Conservation (phyloP, 2,113 vertebrate species). For the Mungos mungo region DNA sequence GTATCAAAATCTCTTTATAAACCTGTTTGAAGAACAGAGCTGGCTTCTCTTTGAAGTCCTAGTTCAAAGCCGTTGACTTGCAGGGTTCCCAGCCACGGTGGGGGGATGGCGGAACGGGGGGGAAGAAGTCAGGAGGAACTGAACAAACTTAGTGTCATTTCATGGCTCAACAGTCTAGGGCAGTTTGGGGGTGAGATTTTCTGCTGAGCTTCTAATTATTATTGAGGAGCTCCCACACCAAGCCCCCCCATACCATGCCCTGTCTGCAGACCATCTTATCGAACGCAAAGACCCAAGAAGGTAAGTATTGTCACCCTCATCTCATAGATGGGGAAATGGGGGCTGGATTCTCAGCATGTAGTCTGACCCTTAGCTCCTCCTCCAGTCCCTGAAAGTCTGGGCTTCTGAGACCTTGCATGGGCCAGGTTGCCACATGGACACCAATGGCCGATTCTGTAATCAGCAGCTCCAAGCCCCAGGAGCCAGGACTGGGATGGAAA, state of each 20-base stretch:
- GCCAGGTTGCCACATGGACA: neutral
- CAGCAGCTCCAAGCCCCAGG: neutral
- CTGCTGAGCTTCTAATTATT: neutral
- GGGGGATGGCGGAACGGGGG: constrained; percentile 49
- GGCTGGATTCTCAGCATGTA: neutral
- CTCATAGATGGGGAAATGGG: neutral
- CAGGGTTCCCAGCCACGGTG: constrained; percentile 66
- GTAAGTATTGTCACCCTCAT: neutral
- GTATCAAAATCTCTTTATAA: constrained; percentile 87
- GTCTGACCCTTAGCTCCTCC: neutral
- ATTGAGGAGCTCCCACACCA: neutral
- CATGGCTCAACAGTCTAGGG: constrained; percentile 22
- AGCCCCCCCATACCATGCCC: neutral
- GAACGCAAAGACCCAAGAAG: neutral
- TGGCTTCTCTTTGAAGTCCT: constrained; percentile 84
- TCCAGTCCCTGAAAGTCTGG: neutral
- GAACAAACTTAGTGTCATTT: constrained; percentile 62
- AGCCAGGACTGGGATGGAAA: neutral
- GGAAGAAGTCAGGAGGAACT: constrained; percentile 54
- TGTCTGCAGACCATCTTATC: neutral
- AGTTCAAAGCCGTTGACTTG: constrained; percentile 83
- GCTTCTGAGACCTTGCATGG: too few relatives aligned
- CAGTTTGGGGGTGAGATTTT: neutral
- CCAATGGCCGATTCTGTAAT: neutral
- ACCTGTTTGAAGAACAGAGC: constrained; percentile 86